phyloP scores from a whole-genome alignment of 2,888 invertebrate genomes.

The Athalia circularis region DNA sequence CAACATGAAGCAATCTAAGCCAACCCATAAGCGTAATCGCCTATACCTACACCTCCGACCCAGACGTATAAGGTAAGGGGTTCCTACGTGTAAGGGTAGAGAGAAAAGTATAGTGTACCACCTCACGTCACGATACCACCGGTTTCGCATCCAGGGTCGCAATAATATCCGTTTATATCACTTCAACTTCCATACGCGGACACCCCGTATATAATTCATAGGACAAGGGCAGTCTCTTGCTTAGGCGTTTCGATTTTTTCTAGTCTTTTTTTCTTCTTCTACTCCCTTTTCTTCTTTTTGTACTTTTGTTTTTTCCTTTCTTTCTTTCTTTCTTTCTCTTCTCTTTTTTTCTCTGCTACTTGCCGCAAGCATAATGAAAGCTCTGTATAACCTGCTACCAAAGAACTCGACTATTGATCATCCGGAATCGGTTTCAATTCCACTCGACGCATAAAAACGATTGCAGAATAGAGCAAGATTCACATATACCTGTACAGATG shows the following conservation, averaged over 20 bases:
- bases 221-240: neutral
- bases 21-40: conserved; percentile 29
- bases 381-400: no score
- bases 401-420: no score
- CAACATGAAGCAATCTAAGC: conserved; percentile 32
- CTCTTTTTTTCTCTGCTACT: no score
- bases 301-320: no score
- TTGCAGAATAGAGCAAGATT: no score
- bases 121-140: conserved; percentile 31
- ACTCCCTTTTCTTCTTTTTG: neutral
- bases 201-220: conserved; percentile 26
- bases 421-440: no score
- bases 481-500: no score
- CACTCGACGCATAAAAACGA: no score
- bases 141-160: conserved; percentile 34
- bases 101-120: neutral
- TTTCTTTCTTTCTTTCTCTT: no score
- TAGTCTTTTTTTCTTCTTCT: neutral
- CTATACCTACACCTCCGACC: neutral
- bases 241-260: neutral
- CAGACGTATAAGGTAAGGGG: no score
- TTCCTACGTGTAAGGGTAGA: no score
- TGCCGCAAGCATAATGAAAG: no score
- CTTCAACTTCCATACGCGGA: conserved; percentile 7
- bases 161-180: neutral